These are phyloP conservation scores for Siderastrea radians DNA, from an alignment of 92 coral and sea anemone genomes.

Conservation along the genomic window DNA sequence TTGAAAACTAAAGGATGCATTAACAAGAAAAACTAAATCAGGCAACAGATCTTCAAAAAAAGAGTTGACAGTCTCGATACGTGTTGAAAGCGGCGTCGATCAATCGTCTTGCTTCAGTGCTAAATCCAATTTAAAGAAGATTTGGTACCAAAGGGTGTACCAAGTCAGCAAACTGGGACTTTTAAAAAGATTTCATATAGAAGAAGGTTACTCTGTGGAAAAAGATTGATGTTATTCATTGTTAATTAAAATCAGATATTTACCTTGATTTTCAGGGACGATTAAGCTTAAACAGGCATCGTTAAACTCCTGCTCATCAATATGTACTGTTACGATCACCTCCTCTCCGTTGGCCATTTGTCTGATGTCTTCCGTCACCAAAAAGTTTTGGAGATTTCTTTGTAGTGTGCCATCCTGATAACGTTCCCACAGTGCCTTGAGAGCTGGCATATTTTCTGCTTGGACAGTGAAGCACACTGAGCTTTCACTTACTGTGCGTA, in stretches of 20 bases:
- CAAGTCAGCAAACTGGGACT: no score
- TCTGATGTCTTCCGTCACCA: slow-evolving; percentile 66
- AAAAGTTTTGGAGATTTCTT: slow-evolving; percentile 36
- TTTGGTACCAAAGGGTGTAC: not conserved
- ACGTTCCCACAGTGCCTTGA: slow-evolving; percentile 12
- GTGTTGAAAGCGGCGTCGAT: no score
- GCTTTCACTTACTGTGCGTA: not conserved
- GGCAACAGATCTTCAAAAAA: not conserved
- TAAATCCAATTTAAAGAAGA: no score
- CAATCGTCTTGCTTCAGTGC: no score
- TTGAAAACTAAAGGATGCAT: not conserved
- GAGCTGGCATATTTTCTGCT: slow-evolving; percentile 5
- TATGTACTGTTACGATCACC: slow-evolving; percentile 51
- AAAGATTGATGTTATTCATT: no score
- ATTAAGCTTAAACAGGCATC: slow-evolving; percentile 65
- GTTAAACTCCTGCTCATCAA: slow-evolving; percentile 63
- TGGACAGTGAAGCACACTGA: slow-evolving; percentile 20
- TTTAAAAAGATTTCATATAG: no score
- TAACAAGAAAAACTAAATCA: not conserved
- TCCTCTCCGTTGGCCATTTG: slow-evolving; percentile 52
- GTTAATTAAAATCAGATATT: not conserved
- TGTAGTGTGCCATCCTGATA: slow-evolving; percentile 65
- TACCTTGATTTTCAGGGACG: slow-evolving; percentile 59
- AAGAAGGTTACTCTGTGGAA: no score
- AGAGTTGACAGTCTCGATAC: not conserved